Conservation (phyloP, 2,888 invertebrate genomes). For the Mamestra brassicae region DNA sequence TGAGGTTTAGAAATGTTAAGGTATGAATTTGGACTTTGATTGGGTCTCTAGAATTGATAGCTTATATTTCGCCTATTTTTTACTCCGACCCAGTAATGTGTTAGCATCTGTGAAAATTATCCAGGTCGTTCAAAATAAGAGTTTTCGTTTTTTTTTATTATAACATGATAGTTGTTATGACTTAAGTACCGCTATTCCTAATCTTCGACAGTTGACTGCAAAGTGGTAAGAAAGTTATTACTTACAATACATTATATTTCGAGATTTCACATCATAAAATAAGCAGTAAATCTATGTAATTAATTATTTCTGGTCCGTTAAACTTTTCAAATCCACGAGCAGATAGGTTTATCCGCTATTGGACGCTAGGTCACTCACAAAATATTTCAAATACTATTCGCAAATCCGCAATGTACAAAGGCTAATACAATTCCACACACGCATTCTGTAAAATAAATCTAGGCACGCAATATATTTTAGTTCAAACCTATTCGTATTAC, state of each 20-base stretch:
- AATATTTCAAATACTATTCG: slow-evolving; percentile 37
- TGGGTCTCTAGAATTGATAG: background rate
- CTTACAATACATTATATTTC: background rate
- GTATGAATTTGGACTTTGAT: background rate
- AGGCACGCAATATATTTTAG: slow-evolving; percentile 54
- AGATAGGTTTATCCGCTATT: background rate
- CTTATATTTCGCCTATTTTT: background rate
- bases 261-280: slow-evolving; percentile 1
- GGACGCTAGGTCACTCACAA: background rate
- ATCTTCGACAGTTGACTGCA: background rate
- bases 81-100: too few relatives aligned
- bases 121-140: too few relatives aligned
- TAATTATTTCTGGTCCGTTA: slow-evolving; percentile 10
- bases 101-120: too few relatives aligned
- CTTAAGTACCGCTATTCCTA: slow-evolving; percentile 2
- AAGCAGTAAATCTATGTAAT: slow-evolving; percentile 12
- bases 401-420: slow-evolving; percentile 32
- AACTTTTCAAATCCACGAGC: slow-evolving; percentile 13
- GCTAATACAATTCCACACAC: slow-evolving; percentile 47
- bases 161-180: background rate
- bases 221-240: slow-evolving; percentile 7
- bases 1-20: background rate
- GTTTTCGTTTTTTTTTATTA: background rate
- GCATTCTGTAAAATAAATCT: slow-evolving; percentile 49
- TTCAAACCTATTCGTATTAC: slow-evolving; percentile 50